Evolutionary conservation across 1,140 invertebrate species (phyloP), one percentile per base, ranked within the genome.

Genomic region (Monomorium pharaonis): DNA sequence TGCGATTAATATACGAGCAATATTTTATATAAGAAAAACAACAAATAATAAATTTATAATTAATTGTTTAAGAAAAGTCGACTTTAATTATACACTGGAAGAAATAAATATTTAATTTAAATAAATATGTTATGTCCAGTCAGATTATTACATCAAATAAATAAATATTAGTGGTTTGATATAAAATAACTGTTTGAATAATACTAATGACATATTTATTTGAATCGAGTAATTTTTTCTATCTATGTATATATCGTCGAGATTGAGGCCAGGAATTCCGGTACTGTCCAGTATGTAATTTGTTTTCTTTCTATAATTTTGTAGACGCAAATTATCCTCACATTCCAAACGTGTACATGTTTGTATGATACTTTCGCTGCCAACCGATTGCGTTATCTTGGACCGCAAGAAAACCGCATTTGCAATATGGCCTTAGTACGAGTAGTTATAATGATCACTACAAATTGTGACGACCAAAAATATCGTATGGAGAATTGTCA

Each of bases 351-450:
- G 44, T 63, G 12, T n/a, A 10, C 9, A 37, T 9, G 42, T 21
- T 37, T 67, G 44, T 51, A 49, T 16, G 18, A 33, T 78, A 78
- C 44, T 78, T 78, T 78, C 60, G 44, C n/a, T 78, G 76, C 44
- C 62, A 78, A 62, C 18, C 24, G 56, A 67, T 67, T 78, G 76
- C 76, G 60, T 78, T 60, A 78, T 67, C 44, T 49, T 67, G 60
- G 10, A 78, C 62, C 44, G 44, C 27, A 65, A 67, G 30, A 67
- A 67, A 67, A 78, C 24, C 74, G 37, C 37, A n/a, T 54, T 76
- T 58, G 63, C 63, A 67, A 49, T 21, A 51, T 9, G 62, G 42
- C 27, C 27, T 24, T 67, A 49, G 44, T 21, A 9, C 37, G 74
- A 77, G 21, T 58, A 33, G 42, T 42, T 24, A 44, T 49, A 67